Conservation (phyloP, 2,113 vertebrate species). For the Rhagologus leucostigma region DNA sequence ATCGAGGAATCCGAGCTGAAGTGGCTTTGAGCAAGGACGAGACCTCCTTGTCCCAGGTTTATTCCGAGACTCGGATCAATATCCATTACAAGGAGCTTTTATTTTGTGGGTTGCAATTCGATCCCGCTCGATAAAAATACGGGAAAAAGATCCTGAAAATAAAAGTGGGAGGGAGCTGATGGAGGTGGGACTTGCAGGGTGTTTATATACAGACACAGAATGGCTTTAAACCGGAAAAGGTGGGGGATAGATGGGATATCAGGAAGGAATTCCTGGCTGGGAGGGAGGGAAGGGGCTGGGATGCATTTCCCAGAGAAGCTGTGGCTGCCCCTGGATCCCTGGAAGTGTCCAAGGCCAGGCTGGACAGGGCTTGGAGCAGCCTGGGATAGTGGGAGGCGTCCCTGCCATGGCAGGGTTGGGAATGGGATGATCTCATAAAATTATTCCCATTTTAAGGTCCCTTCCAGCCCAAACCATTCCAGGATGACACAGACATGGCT, state of each 20-base stretch:
- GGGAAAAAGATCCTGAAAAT: background rate
- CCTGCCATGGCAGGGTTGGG: background rate
- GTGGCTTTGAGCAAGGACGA: background rate
- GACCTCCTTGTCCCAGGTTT: background rate
- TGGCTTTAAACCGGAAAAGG: background rate
- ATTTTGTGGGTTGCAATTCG: background rate
- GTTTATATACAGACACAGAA: fast-evolving
- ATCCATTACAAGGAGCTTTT: background rate
- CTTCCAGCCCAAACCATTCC: background rate
- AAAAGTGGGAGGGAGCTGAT: background rate
- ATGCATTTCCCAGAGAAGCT: background rate
- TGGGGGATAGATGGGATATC: fast-evolving
- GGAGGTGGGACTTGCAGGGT: background rate
- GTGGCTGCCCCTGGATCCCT: background rate
- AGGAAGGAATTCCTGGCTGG: background rate
- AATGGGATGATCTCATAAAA: background rate
- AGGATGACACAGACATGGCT: fast-evolving
- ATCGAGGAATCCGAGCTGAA: background rate
- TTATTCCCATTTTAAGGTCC: background rate
- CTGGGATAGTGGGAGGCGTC: background rate
- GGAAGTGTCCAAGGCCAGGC: fast-evolving
- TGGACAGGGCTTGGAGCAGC: background rate
- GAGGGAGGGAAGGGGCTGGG: background rate
- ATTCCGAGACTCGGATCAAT: background rate
- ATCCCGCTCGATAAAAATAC: background rate